Base-by-base conservation (phyloP, 2,888 invertebrate species). In the Perdita meconis region DNA sequence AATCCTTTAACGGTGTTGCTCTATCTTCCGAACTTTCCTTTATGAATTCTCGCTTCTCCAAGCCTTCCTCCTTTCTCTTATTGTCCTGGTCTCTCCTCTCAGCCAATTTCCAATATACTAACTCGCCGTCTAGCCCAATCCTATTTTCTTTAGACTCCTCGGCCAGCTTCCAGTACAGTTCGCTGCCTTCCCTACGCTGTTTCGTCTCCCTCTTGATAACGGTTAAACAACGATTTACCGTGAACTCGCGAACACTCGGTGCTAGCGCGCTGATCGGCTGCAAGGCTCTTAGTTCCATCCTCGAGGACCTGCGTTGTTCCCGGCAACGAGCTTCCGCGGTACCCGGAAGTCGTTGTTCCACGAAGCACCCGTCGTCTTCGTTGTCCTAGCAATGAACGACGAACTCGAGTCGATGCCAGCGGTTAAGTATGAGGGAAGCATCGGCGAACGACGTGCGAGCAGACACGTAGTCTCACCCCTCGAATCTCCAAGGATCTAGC, bases 211-310 rank as follows among this genome's bases (percentile, higher is more conserved):
- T 40, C 38, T 38, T 4, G 44, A 38, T 40, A 55, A 10, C 22
- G 3, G 16, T 26, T 24, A 13, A 63, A 40, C 44, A 8, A 40
- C 44, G 10, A 10, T 53, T 36, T 47, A 13, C 57, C 67, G 70
- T 67, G 57, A 59, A 69, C 59, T 78, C 75, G 44, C 59, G 59
- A 63, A 59, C 63, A 38, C 64, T 75, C 71, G 74, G 24, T 75
- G 69, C 67, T 66, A 57, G 26, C 72, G 70, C 80, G 68, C 74
- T 81, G 68, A 75, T 84, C 34, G 57, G 59, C 69, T 47, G 63
- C 47, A 19, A 44, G 56, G 40, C 75, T 78, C 78, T 86, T 78
- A 84, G 73, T 86, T 86, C 86, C 86, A 86, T 86, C 56, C 84
- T 86, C 86, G 78, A 73, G 69, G 64, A 63, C 72, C 47, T 75